Conservation (phyloP, 1,140 invertebrate species). For the Drosophila athabasca region DNA sequence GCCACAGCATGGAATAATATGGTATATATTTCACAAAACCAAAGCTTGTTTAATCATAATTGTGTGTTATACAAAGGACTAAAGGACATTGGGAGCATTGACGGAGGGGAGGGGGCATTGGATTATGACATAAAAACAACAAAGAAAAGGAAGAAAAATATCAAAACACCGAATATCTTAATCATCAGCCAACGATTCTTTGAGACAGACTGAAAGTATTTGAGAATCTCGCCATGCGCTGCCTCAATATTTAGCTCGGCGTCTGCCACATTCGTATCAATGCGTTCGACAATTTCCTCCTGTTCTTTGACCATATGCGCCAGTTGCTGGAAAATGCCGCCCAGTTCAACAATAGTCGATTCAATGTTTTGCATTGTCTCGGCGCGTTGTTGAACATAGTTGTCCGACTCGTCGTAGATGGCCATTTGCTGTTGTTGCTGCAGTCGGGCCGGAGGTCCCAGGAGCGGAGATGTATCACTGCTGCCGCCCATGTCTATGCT, state of each 20-base stretch:
- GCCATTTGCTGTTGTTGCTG: slow-evolving; percentile 86
- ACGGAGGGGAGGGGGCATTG: slow-evolving; percentile 33
- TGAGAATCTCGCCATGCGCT: slow-evolving; percentile 97
- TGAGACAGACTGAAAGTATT: slow-evolving; percentile 98
- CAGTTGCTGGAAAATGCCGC: slow-evolving; percentile 98
- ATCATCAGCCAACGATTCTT: slow-evolving; percentile 99
- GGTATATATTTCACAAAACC: too few species aligned
- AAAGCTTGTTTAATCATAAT: slow-evolving; percentile 26
- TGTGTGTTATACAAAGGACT: slow-evolving; percentile 5
- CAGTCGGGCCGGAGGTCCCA: slow-evolving; percentile 48
- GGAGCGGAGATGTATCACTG: slow-evolving; percentile 75
- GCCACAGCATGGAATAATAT: slow-evolving; percentile 47
- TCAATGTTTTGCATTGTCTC: slow-evolving; percentile 99
- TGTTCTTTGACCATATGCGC: slow-evolving; percentile 99
- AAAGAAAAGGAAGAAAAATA: slow-evolving; percentile 99
- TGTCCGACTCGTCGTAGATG: slow-evolving; percentile 93
- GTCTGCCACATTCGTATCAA: slow-evolving; percentile 98
- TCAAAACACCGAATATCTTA: slow-evolving; percentile 99
- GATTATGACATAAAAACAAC: slow-evolving; percentile 95
- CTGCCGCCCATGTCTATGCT: slow-evolving; percentile 89
- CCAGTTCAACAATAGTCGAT: slow-evolving; percentile 99
- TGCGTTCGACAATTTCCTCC: slow-evolving; percentile 98
- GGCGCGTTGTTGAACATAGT: slow-evolving; percentile 95
- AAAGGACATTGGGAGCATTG: not conserved
- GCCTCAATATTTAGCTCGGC: slow-evolving; percentile 98